These are phyloP conservation scores for Catonia carolina DNA, from an alignment of 2,888 invertebrate species.

Conservation along the genomic window DNA sequence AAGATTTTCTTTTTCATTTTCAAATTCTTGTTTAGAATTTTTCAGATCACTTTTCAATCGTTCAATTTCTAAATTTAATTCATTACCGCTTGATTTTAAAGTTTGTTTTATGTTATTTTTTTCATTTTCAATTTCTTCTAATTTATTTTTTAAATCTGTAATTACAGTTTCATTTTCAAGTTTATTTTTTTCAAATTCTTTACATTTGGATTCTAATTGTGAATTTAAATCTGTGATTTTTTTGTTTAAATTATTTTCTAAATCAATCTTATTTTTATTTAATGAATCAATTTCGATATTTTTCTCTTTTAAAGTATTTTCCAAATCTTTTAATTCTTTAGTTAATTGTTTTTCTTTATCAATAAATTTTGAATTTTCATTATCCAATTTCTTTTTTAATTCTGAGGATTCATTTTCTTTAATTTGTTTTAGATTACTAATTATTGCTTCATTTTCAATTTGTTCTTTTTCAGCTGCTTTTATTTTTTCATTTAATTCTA, in stretches of 20 bases:
- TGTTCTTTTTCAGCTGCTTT: slow-evolving; percentile 38
- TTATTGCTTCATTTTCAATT: slow-evolving; percentile 33
- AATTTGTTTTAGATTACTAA: slow-evolving; percentile 31
- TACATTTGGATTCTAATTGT: slow-evolving; percentile 36
- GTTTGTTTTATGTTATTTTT: background rate
- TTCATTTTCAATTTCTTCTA: slow-evolving; percentile 47
- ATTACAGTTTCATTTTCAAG: slow-evolving; percentile 50
- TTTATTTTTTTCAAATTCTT: slow-evolving; percentile 48
- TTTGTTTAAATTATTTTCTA: slow-evolving; percentile 18
- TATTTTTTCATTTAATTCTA: slow-evolving; percentile 38
- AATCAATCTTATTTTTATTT: slow-evolving; percentile 33
- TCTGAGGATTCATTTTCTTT: background rate
- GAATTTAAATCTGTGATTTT: slow-evolving; percentile 33
- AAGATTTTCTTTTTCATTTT: slow-evolving; percentile 14
- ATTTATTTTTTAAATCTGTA: slow-evolving; percentile 44
- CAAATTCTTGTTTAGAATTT: slow-evolving; percentile 18
- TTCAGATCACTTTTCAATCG: slow-evolving; percentile 24
- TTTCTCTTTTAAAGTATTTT: slow-evolving; percentile 40
- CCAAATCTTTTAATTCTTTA: slow-evolving; percentile 41
- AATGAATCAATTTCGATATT: slow-evolving; percentile 39
- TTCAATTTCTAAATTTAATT: background rate
- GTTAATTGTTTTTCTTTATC: slow-evolving; percentile 27
- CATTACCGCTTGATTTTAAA: background rate
- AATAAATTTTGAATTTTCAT: background rate
- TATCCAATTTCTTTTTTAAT: background rate